Percentiles rank a stretch among this genome's conserved stretches.
Evolutionary conservation across 2,113 vertebrate genomes (phyloP).

Genomic region (Bubalus kerabau): DNA sequence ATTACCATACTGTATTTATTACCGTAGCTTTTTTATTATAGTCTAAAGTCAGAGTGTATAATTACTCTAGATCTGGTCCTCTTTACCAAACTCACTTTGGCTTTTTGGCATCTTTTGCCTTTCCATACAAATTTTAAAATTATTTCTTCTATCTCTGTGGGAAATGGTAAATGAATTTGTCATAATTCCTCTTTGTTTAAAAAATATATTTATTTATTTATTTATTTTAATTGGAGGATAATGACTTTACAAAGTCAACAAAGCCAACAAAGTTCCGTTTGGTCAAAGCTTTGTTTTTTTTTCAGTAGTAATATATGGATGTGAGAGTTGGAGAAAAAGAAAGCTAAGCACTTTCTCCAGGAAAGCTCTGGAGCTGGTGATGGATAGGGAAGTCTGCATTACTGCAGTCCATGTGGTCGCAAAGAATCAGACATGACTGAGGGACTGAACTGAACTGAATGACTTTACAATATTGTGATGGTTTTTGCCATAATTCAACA

Average conservation of each 20-base stretch:
- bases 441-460: neutral
- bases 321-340: neutral
- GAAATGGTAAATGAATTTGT: neutral
- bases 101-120: neutral
- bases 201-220: neutral
- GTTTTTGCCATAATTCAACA: neutral
- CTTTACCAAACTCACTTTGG: neutral
- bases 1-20: neutral
- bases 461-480: neutral
- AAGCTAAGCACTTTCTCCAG: neutral
- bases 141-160: neutral
- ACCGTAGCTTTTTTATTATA: neutral
- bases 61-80: neutral
- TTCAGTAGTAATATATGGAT: neutral
- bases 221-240: neutral
- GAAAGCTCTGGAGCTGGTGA: neutral
- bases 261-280: neutral
- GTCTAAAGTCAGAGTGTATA: neutral
- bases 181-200: neutral
- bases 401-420: neutral
- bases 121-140: neutral
- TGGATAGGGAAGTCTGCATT: neutral
- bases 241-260: neutral
- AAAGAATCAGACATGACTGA: neutral
- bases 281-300: neutral